phyloP scores from a whole-genome alignment of 2,113 vertebrate genomes.

The Euleptes europaea region DNA sequence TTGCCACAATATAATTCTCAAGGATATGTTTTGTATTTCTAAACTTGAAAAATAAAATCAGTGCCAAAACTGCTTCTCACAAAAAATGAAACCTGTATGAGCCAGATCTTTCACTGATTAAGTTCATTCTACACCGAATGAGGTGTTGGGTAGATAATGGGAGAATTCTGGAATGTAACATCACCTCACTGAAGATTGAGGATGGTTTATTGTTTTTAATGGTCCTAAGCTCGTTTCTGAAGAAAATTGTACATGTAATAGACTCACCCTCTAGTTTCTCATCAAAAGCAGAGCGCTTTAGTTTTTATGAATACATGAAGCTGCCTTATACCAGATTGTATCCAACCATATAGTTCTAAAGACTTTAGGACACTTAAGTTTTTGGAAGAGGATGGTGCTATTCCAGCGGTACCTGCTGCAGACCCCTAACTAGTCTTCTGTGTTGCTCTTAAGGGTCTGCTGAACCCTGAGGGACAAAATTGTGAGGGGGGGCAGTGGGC shows the following conservation, averaged over 20 bases:
- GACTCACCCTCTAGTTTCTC: neutral
- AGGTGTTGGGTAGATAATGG: neutral
- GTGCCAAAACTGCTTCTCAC: conserved; percentile 60
- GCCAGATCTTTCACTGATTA: neutral
- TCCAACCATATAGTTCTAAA: no score
- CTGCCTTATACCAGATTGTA: no score
- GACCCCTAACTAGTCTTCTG: no score
- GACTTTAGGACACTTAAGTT: no score
- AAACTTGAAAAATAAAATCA: conserved; percentile 51
- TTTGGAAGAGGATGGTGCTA: no score
- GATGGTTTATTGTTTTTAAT: neutral
- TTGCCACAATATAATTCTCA: conserved; percentile 28
- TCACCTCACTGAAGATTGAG: neutral
- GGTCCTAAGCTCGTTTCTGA: no score
- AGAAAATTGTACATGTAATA: neutral
- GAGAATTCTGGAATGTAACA: neutral
- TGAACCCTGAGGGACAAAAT: no score
- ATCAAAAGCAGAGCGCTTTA: neutral
- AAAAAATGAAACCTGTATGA: conserved; percentile 18
- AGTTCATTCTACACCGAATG: neutral
- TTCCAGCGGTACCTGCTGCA: no score
- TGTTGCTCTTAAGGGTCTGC: no score
- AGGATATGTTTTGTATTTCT: conserved; percentile 44
- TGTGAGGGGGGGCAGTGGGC: no score
- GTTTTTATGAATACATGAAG: neutral